Evolutionary conservation across 1,140 invertebrate genomes (phyloP), one percentile per base, ranked within the genome.

Genomic region (Drosophila sulfurigaster): DNA sequence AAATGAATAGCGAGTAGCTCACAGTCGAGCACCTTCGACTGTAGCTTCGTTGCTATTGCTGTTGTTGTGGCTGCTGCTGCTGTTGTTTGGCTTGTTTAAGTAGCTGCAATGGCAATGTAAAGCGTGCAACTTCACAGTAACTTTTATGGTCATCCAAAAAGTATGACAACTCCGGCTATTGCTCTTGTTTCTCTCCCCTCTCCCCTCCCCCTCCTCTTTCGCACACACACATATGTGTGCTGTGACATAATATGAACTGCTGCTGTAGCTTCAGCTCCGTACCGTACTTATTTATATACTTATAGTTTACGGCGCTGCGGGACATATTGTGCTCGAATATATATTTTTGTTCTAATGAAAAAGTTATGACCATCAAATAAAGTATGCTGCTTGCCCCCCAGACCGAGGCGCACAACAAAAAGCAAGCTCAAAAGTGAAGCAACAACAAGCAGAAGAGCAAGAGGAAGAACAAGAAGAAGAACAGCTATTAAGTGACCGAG

Each of bases 321-420:
- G 86, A 89, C 85, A 89, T 90, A 89, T 85, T 89, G 78, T 89
- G 68, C 85, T 89, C 78, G 78, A 59, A 79, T 89, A 89, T 88
- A 87, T 88, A 89, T 89, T 89, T 89, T 89, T 89, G 85, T 89
- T 89, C 85, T 89, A 89, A 89, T 89, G 85, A 89, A 89, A 89
- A 89, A 89, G 85, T 89, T 89, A 89, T 89, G 85, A 85, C 86
- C 86, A 89, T 89, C 85, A 89, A 89, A 89, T 90, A 90, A 89
- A 89, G 85, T 89, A 89, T 89, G 78, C 85, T 89, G 85, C 81
- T 88, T 83, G 83, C 76, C 56, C 65, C 38, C 25, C 20, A 20
- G 58, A 49, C 20, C 48, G 52, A 68, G 70, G 54, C 54, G 16
- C 51, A 67, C 20, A 75, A 46, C 52, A 63, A 64, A 64, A 32